phyloP scores from a whole-genome alignment of 1,140 invertebrate genomes.

The Gryllus bimaculatus region DNA sequence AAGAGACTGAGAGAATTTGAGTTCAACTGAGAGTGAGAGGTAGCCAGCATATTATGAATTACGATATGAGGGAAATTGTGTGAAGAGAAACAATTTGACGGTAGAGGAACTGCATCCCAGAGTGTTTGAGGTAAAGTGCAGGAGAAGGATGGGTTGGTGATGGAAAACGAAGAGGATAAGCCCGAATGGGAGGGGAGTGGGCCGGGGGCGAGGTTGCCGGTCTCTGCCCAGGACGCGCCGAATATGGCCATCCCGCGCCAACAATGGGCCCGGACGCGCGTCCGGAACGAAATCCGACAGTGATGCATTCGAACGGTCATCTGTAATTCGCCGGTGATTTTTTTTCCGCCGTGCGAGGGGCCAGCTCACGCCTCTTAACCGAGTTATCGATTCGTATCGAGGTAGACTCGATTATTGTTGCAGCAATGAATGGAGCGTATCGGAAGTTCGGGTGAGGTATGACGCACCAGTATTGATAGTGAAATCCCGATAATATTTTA shows the following conservation, averaged over 20 bases:
- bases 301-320: background rate
- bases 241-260: background rate
- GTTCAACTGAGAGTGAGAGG: too few species aligned
- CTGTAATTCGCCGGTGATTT: background rate
- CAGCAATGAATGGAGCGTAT: background rate
- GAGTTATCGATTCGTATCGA: background rate
- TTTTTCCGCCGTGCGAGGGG: background rate
- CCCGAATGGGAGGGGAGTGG: too few species aligned
- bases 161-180: too few species aligned
- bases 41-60: too few species aligned
- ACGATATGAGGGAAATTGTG: too few species aligned
- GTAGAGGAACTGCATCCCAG: too few species aligned
- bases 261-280: background rate
- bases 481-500: conserved; percentile 5
- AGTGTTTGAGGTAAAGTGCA: too few species aligned
- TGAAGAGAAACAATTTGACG: too few species aligned
- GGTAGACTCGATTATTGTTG: background rate
- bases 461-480: background rate
- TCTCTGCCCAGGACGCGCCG: too few species aligned
- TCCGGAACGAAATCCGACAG: background rate
- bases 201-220: too few species aligned
- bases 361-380: background rate
- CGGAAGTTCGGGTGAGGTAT: background rate
- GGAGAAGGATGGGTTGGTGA: too few species aligned
- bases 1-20: too few species aligned